phyloP scores from a whole-genome alignment of 1,140 invertebrate species.

The Phymorhynchus buccinoides region DNA sequence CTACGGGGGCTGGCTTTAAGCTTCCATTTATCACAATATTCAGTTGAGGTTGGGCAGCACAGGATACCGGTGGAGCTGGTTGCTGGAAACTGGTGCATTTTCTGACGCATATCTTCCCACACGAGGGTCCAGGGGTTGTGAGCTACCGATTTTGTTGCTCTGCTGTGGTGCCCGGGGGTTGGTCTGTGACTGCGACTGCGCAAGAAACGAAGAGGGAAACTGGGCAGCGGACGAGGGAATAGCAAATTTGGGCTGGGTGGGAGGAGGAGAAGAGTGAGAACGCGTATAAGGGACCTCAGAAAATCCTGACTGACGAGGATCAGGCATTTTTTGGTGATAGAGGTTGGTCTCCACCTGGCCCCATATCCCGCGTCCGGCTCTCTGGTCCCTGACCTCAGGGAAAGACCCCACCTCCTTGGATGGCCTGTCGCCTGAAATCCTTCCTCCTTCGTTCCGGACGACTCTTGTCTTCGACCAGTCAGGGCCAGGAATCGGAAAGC shows the following conservation, averaged over 20 bases:
- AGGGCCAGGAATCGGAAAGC: background rate
- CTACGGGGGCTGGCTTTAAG: too few species aligned
- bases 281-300: background rate
- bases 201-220: too few species aligned
- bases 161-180: background rate
- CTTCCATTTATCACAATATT: too few species aligned
- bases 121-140: background rate
- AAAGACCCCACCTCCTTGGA: background rate
- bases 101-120: background rate
- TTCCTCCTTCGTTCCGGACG: background rate
- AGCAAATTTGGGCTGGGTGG: background rate
- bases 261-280: background rate
- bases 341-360: background rate
- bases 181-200: too few species aligned
- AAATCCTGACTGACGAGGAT: background rate
- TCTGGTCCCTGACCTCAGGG: background rate
- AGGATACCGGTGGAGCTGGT: background rate
- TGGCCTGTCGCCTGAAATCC: background rate
- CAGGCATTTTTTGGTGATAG: background rate
- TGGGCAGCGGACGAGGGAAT: background rate
- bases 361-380: background rate
- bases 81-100: background rate
- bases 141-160: background rate
- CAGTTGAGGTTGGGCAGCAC: constrained; percentile 20
- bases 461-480: background rate